Evolutionary conservation across 2,888 invertebrate genomes (phyloP).

Genomic region (Mystacides longicornis): DNA sequence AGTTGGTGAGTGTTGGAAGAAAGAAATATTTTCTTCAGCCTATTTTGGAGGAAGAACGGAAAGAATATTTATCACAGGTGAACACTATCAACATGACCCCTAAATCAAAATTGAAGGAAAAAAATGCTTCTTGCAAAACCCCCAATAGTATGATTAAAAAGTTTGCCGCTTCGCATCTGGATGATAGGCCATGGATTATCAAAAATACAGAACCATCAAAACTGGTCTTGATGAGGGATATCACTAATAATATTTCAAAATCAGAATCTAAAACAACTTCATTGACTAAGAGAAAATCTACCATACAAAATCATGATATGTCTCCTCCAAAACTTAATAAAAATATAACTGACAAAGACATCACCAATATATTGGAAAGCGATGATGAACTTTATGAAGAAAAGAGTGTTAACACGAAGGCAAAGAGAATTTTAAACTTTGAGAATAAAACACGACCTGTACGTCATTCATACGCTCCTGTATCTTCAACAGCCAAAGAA

Average conservation of each 20-base stretch:
- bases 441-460: constrained; percentile 8
- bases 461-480: constrained; percentile 35
- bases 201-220: constrained; percentile 44
- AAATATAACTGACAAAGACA: constrained; percentile 36
- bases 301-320: constrained; percentile 3
- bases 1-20: constrained; percentile 37
- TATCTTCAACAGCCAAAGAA: neutral
- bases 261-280: constrained; percentile 27
- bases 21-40: constrained; percentile 42
- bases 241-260: constrained; percentile 35
- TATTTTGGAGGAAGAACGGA: constrained; percentile 38
- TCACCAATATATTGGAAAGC: constrained; percentile 37
- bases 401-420: constrained; percentile 23
- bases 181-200: constrained; percentile 37
- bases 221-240: constrained; percentile 42
- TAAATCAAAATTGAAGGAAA: constrained; percentile 29
- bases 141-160: constrained; percentile 39
- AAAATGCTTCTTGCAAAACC: constrained; percentile 32
- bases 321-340: constrained; percentile 13
- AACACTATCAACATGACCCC: constrained; percentile 36
- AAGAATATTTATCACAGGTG: constrained; percentile 30
- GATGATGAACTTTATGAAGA: constrained; percentile 36
- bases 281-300: constrained; percentile 16
- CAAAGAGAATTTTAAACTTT: constrained; percentile 22
- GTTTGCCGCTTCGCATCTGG: constrained; percentile 37